Percentiles rank a stretch among this genome's conserved stretches.
These are phyloP conservation scores for Balanococcus diminutus DNA, from an alignment of 2,888 invertebrate genomes.

Conservation along the genomic window DNA sequence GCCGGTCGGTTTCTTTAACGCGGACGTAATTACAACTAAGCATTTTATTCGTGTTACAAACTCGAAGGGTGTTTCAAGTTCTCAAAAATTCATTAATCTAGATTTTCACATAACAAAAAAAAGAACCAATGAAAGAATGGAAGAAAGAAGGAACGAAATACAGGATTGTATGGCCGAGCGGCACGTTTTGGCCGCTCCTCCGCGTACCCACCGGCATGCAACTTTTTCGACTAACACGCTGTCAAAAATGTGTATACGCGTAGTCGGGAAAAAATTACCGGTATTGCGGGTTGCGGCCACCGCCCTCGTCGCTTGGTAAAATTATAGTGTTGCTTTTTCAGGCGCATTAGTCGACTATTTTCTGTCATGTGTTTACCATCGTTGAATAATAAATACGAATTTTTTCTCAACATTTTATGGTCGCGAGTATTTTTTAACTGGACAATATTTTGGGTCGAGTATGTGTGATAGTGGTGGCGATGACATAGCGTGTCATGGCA, in stretches of 20 bases:
- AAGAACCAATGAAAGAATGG: not conserved
- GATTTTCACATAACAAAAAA: not conserved
- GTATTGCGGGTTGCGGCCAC: not conserved
- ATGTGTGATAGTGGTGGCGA: too few species aligned
- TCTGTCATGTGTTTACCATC: not conserved
- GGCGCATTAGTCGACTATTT: conserved; percentile 15
- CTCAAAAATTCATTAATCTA: conserved; percentile 38
- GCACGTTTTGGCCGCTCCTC: not conserved
- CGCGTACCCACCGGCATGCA: not conserved
- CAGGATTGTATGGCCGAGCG: not conserved
- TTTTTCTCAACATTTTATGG: too few species aligned
- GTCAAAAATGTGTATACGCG: not conserved
- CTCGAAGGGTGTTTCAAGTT: conserved; percentile 34
- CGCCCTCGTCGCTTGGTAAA: not conserved
- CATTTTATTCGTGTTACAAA: conserved; percentile 29
- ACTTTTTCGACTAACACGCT: not conserved
- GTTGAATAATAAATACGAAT: not conserved
- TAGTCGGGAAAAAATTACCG: not conserved
- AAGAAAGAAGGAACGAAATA: not conserved
- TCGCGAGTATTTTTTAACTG: too few species aligned
- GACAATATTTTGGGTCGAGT: too few species aligned
- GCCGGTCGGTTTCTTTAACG: conserved; percentile 13
- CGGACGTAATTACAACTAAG: conserved; percentile 35
- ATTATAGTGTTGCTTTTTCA: conserved; percentile 10
- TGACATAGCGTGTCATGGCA: too few species aligned